A percentile compares a stretch with the other conserved stretches of the same genome.
phyloP scores from a whole-genome alignment of 2,797 vertebrate genomes.

The Pseudocheirus occidentalis region DNA sequence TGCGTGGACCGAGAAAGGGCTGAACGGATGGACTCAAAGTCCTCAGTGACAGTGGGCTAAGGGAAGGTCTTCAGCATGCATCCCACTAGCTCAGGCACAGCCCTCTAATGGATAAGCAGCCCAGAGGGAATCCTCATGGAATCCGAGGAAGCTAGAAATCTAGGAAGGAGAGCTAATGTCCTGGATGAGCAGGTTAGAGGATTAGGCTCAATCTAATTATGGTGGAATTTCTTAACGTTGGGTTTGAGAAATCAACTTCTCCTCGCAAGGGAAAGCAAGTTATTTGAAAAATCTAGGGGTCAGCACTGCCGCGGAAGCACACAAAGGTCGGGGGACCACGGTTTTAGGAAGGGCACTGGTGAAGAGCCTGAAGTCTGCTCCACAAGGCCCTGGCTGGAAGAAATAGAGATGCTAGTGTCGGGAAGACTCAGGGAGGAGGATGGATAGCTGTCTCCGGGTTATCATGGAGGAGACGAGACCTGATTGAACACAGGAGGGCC shows the following conservation, averaged over 20 bases:
- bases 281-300: neutral
- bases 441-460: neutral
- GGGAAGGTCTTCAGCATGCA: neutral
- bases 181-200: neutral
- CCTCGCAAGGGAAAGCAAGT: neutral
- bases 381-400: no score
- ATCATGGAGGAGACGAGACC: neutral
- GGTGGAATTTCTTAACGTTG: neutral
- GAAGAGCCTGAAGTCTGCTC: neutral
- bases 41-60: neutral
- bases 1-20: neutral
- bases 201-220: neutral
- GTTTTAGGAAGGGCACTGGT: neutral
- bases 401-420: neutral
- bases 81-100: neutral
- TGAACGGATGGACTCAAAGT: neutral
- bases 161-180: neutral
- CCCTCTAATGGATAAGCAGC: neutral
- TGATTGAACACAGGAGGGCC: neutral
- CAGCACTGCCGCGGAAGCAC: neutral
- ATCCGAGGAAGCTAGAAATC: neutral
- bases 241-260: neutral
- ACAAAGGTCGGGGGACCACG: neutral
- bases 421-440: neutral
- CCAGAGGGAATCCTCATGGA: neutral